Percentiles rank a stretch among this genome's conserved stretches.
phyloP scores from a whole-genome alignment of 2,113 vertebrate species.

The Anolis sagrei region DNA sequence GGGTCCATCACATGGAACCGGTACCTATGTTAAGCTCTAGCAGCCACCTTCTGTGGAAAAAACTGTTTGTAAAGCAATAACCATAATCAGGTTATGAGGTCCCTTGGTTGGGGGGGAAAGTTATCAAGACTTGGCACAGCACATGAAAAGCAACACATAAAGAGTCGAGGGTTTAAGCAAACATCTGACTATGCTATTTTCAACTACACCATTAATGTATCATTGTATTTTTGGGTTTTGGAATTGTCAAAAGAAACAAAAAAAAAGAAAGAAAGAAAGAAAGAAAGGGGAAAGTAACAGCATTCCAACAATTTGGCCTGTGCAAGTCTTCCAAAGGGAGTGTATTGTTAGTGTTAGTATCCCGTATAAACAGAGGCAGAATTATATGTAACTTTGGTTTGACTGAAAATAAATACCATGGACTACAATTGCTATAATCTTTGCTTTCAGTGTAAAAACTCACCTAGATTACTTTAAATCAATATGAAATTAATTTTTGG shows the following conservation, averaged over 20 bases:
- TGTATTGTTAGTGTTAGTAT: conserved; percentile 91
- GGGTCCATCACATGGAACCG: conserved; percentile 84
- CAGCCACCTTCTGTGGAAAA: conserved; percentile 87
- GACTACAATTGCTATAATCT: conserved; percentile 97
- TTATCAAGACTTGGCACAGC: conserved; percentile 91
- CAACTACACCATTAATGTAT: conserved; percentile 84
- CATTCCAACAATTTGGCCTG: conserved; percentile 85
- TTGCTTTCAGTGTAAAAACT: conserved; percentile 96
- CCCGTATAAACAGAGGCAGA: conserved; percentile 99
- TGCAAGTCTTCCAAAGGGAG: conserved; percentile 87
- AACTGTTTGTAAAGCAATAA: conserved; percentile 93
- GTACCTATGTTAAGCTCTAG: conserved; percentile 85
- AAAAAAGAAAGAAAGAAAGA: not conserved
- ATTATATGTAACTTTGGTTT: conserved; percentile 99
- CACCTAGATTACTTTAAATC: conserved; percentile 97
- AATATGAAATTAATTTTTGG: conserved; percentile 99
- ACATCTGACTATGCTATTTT: conserved; percentile 86
- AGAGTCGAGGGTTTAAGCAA: conserved; percentile 93
- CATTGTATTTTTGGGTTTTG: conserved; percentile 84
- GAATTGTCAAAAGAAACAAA: conserved; percentile 76
- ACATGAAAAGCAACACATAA: conserved; percentile 90
- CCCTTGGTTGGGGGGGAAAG: conserved; percentile 90
- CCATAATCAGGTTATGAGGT: conserved; percentile 91
- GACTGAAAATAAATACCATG: conserved; percentile 98
- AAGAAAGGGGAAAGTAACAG: conserved; percentile 54